phyloP scores from a whole-genome alignment of 1,140 invertebrate genomes.

The Lasaia peninsularis region DNA sequence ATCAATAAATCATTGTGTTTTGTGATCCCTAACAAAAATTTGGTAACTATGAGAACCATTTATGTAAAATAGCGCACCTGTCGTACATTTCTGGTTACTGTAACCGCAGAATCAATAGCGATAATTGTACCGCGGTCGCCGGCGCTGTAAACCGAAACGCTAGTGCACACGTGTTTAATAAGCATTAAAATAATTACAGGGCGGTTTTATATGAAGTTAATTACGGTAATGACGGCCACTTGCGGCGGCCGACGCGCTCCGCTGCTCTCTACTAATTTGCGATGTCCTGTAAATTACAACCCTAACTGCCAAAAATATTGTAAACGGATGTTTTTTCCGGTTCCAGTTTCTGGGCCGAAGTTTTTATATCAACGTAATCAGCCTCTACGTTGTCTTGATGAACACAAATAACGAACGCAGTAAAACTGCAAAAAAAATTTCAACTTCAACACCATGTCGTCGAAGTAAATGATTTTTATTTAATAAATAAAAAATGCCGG shows the following conservation, averaged over 20 bases:
- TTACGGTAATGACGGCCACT: conserved; percentile 61
- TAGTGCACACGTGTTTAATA: conserved; percentile 66
- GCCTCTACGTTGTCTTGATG: no score
- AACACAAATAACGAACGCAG: no score
- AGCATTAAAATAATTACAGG: conserved; percentile 63
- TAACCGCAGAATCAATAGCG: conserved; percentile 68
- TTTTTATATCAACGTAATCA: no score
- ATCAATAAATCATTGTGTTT: no score
- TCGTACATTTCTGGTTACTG: conserved; percentile 29
- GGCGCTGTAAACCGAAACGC: conserved; percentile 46
- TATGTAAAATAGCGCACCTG: conserved; percentile 41
- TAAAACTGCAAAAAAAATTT: no score
- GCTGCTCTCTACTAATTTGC: conserved; percentile 60
- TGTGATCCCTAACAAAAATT: neutral
- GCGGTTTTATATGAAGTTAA: conserved; percentile 69
- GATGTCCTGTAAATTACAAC: conserved; percentile 52
- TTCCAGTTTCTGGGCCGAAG: neutral
- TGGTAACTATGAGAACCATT: conserved; percentile 38
- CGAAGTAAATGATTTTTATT: no score
- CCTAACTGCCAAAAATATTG: conserved; percentile 4
- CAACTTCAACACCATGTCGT: no score
- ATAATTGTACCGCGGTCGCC: conserved; percentile 48
- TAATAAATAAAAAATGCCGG: no score
- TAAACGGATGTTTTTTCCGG: neutral
- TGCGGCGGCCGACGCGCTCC: conserved; percentile 50